These are phyloP conservation scores for Patiria pectinifera DNA, from an alignment of 53 echinoderm and acorn worm species.

Conservation along the genomic window DNA sequence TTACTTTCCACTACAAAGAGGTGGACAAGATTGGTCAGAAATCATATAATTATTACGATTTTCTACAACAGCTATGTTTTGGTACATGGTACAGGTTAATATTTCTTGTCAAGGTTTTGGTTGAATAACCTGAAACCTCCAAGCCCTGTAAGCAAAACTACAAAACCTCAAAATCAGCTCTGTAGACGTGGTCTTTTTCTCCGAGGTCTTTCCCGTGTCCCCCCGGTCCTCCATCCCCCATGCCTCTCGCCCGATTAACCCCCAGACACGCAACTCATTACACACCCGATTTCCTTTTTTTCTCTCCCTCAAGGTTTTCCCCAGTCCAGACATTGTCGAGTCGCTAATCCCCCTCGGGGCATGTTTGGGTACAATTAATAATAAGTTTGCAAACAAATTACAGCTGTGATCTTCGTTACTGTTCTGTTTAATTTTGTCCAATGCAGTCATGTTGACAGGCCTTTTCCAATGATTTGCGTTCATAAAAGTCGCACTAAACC, in stretches of 20 bases:
- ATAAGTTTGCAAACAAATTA: slow-evolving; percentile 28
- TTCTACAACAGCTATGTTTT: no score
- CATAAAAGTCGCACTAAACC: no score
- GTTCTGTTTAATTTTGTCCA: background rate
- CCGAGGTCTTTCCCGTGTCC: background rate
- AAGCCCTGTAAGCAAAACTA: background rate
- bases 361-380: slow-evolving; percentile 14
- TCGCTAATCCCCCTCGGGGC: background rate
- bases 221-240: background rate
- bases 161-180: background rate
- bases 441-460: no score
- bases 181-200: background rate
- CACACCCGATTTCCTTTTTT: slow-evolving; percentile 40
- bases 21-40: no score
- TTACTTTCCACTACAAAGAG: no score
- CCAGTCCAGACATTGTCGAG: background rate
- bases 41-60: no score
- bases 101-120: no score
- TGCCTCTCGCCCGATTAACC: slow-evolving; percentile 36
- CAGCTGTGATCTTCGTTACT: background rate
- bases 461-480: no score
- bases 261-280: slow-evolving; percentile 48
- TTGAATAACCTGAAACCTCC: no score
- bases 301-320: slow-evolving; percentile 20
- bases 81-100: no score